Conservation (phyloP, 2,797 vertebrate genomes). For the Rousettus madagascariensis region DNA sequence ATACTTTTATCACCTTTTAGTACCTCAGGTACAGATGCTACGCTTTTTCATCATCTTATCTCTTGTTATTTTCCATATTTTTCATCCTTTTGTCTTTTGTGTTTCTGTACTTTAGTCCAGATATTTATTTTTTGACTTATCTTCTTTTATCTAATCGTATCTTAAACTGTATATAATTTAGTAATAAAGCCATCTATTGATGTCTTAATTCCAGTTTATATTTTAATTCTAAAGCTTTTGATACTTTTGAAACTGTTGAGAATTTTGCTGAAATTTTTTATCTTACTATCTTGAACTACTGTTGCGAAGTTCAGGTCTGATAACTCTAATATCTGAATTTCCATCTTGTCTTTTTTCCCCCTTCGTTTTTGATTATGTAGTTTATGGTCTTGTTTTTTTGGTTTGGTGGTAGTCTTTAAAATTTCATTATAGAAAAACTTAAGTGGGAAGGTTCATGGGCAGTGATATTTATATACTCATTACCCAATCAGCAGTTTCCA, state of each 20-base stretch:
- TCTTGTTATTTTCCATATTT: background rate
- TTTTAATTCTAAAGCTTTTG: background rate
- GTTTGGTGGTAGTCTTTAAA: background rate
- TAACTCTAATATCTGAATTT: background rate
- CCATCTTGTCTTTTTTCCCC: background rate
- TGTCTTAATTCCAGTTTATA: background rate
- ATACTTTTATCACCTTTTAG: background rate
- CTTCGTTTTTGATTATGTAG: background rate
- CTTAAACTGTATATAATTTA: background rate
- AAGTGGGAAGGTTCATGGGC: background rate
- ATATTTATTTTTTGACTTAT: background rate
- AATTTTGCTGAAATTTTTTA: background rate
- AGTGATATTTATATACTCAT: background rate
- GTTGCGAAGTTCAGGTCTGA: background rate
- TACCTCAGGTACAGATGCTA: background rate
- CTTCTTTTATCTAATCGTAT: background rate
- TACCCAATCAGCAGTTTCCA: background rate
- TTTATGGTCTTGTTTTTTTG: background rate
- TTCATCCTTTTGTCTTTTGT: background rate
- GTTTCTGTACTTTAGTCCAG: background rate
- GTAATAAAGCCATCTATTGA: background rate
- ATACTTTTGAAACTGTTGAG: background rate
- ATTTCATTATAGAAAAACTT: background rate
- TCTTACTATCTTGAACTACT: background rate
- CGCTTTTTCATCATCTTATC: background rate